phyloP scores from a whole-genome alignment of 2,888 invertebrate species.

The Sphinx pinastri region DNA sequence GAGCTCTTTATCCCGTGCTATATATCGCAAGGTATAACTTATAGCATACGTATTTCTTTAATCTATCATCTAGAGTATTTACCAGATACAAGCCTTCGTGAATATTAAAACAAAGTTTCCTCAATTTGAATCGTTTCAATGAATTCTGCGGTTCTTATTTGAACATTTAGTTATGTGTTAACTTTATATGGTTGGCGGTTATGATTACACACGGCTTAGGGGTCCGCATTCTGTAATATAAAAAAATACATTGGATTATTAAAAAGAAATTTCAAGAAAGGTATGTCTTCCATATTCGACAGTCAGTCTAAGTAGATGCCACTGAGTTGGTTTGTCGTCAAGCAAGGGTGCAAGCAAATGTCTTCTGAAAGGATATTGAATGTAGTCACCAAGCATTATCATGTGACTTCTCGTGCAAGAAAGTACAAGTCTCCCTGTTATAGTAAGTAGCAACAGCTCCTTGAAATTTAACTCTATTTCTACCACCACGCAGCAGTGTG shows the following conservation, averaged over 20 bases:
- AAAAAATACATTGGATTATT: not conserved
- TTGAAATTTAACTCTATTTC: too few relatives aligned
- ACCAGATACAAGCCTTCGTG: not conserved
- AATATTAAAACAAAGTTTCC: conserved; percentile 20
- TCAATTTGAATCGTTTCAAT: conserved; percentile 18
- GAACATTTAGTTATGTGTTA: conserved; percentile 17
- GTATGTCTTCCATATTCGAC: too few relatives aligned
- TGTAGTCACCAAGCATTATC: too few relatives aligned
- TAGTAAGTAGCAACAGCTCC: too few relatives aligned
- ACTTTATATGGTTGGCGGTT: not conserved
- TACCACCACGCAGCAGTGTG: too few relatives aligned
- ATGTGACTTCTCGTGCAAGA: too few relatives aligned
- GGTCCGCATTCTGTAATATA: not conserved
- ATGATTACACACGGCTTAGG: not conserved
- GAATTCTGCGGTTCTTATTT: conserved; percentile 23
- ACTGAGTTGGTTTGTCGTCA: too few relatives aligned
- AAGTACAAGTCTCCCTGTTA: too few relatives aligned
- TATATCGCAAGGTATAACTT: not conserved
- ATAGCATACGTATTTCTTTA: not conserved
- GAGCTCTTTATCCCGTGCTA: not conserved
- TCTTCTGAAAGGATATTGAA: too few relatives aligned
- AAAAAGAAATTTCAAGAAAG: too few relatives aligned
- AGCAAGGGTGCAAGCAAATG: too few relatives aligned
- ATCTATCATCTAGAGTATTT: not conserved
- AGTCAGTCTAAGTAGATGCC: too few relatives aligned